Base-by-base conservation (phyloP, 2,797 vertebrate species). In the Forpus xanthops region DNA sequence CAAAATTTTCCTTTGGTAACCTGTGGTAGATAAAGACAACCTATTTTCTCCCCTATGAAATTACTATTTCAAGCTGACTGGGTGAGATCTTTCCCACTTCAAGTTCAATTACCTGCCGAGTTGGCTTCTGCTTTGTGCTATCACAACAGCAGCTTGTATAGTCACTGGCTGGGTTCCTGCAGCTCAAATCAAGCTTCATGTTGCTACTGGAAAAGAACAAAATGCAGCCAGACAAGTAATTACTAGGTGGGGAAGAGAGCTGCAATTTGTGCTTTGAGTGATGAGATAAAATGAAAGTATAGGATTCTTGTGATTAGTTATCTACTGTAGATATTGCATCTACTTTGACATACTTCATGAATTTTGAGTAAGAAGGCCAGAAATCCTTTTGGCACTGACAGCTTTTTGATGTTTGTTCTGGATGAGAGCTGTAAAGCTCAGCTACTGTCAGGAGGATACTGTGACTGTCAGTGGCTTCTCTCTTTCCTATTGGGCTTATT, bases 191-290 rank as follows among this genome's bases (percentile, higher is more conserved):
- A 76, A 72, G 89, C 78, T 90, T 94, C 90, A 39, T 92, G 93
- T 94, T 96, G 94, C 90, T 97, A 12, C 80, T 87, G 80, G 78
- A 85, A 84, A 87, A 93, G 91, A 85, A 66, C 92, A 89, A 78
- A 94, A 86, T 50, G 35, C 92, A 94, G 92, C 87, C 64, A 61
- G 50, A 92, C 2, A 20, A 95, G 31, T 96, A 91, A 89, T 96
- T 94, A 85, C 73, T 93, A 76, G 92, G 80, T 87, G 3, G 15
- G 65, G 61, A 75, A 85, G 60, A 94, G 83, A 91, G 90, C 95
- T 90, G 71, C 80, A 90, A 85, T 90, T 93, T 96, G 80, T 67
- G 90, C 79, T 94, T 91, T 88, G 93, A 94, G 90, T 89, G 86
- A 90, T 2, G 64, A 94, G 81, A 56, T 81, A 74, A 94, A 96